Evolutionary conservation across 2,113 vertebrate species (phyloP), one percentile per base, ranked within the genome.

Genomic region (Lophius piscatorius): DNA sequence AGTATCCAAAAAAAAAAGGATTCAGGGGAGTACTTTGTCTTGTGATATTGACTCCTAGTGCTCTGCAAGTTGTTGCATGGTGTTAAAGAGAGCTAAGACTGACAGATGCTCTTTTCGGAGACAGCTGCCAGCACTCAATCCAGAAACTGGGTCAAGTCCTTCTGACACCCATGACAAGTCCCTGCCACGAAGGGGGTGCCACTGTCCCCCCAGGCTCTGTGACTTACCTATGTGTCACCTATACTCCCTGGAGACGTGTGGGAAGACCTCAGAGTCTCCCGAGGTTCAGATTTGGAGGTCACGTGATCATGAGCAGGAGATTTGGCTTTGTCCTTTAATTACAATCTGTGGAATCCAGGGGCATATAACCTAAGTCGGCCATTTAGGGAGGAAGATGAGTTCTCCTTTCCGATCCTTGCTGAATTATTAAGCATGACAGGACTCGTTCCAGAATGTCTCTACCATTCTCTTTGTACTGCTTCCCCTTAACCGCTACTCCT

Each of bases 381-480:
- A 23, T 81, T 83, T 85, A 78, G 58, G 70, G 41, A 63, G 69
- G 76, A 59, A 64, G 60, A 71, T 52, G 63, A 74, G 67, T 66
- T 47, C 62, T 66, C 55, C 68, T 66, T 64, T 50, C 52, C 57
- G n/a, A 56, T 63, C 62, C 56, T 46, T 33, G 35, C 67, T 78
- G 76, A 74, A 83, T 87, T 85, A 87, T 89, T 88, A 80, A 88
- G 70, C 12, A 29, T 69, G 84, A 83, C 78, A 79, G 87, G 68
- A 67, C 76, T 76, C 41, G 24, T 67, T 76, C 78, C 71, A 28
- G 76, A 70, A 67, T 78, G 78, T 74, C 61, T 88, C 78, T 78
- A 45, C 82, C 75, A 89, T 89, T 90, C 85, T 79, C 87, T 89
- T 88, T 89, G 86, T 88, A 87, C 78, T 49, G 47, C 50, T 29